phyloP scores from a whole-genome alignment of 2,888 invertebrate genomes.

The Teleogryllus oceanicus region DNA sequence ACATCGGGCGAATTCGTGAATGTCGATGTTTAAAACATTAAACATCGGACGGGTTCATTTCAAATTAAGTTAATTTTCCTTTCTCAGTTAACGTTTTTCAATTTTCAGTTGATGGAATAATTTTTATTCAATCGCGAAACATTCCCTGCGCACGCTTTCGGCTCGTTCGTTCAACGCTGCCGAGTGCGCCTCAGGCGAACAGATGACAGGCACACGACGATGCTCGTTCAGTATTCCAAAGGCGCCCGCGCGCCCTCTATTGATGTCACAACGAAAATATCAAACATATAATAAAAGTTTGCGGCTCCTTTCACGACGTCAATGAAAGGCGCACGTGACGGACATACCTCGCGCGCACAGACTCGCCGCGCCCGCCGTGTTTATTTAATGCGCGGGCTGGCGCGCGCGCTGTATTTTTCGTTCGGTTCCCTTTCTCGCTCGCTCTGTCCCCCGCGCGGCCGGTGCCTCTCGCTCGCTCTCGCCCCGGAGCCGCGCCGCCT shows the following conservation, averaged over 20 bases:
- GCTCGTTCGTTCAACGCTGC: no score
- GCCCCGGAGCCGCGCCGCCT: neutral
- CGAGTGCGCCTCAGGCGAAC: neutral
- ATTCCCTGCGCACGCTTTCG: no score
- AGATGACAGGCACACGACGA: neutral
- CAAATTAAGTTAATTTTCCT: no score
- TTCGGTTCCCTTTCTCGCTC: no score
- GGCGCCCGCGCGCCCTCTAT: neutral
- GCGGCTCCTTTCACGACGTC: conserved; percentile 9
- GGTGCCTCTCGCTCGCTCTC: neutral
- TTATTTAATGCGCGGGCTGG: neutral
- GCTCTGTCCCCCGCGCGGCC: neutral
- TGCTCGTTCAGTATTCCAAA: neutral
- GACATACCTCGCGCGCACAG: neutral
- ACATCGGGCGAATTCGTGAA: no score
- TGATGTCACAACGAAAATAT: conserved; percentile 18
- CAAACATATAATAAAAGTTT: neutral
- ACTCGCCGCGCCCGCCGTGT: neutral
- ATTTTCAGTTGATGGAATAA: no score
- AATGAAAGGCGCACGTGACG: neutral
- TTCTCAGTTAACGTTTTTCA: no score
- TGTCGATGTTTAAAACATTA: no score
- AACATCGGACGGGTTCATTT: no score
- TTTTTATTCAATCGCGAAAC: no score
- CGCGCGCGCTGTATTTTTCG: no score